phyloP scores from a whole-genome alignment of 2,797 vertebrate species.

The Sardinella longiceps region DNA sequence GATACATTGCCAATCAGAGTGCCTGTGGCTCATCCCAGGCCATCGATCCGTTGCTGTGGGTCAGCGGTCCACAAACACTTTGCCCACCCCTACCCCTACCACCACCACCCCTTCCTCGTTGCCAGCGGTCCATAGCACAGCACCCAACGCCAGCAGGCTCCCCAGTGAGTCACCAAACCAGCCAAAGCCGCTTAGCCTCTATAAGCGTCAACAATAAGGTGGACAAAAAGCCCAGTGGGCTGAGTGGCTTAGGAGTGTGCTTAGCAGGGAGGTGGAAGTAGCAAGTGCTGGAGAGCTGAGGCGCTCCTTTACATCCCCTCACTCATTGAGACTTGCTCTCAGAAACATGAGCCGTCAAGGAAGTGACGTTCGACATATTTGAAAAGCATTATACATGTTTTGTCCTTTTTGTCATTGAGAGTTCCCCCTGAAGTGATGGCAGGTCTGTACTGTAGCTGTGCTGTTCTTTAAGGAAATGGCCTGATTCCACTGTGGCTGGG shows the following conservation, averaged over 20 bases:
- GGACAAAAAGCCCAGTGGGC: not conserved
- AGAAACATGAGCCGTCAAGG: not conserved
- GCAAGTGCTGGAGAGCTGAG: not conserved
- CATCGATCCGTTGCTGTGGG: not conserved
- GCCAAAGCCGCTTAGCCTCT: constrained; percentile 20
- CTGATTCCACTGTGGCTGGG: not conserved
- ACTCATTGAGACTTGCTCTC: not conserved
- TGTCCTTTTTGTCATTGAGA: not conserved
- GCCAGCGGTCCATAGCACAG: not conserved
- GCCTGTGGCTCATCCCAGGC: constrained; percentile 11
- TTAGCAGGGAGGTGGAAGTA: not conserved
- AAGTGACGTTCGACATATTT: not conserved
- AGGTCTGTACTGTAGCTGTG: not conserved
- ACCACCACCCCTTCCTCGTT: not conserved
- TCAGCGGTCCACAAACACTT: not conserved
- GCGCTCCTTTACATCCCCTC: not conserved
- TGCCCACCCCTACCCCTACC: not conserved
- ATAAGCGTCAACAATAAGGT: constrained; percentile 4
- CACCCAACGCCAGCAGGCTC: not conserved
- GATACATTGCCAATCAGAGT: not conserved
- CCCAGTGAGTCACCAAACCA: not conserved
- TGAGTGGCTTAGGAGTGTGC: constrained; percentile 12
- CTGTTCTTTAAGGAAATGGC: not conserved
- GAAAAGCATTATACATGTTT: not conserved
- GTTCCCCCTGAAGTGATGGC: not conserved